Conservation (phyloP, 2,113 vertebrate species). For the Thamnophis sirtalis region DNA sequence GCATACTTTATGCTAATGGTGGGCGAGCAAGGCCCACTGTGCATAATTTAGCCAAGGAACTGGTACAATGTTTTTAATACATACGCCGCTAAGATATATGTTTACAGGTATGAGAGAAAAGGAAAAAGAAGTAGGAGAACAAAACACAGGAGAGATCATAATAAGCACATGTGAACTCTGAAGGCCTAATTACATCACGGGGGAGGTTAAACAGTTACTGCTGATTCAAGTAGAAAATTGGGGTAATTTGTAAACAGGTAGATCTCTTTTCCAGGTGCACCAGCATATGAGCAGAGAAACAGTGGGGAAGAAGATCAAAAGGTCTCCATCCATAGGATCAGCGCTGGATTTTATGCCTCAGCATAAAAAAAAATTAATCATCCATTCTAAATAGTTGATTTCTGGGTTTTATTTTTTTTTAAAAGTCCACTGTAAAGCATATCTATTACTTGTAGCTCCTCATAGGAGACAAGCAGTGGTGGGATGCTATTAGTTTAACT, state of each 20-base stretch:
- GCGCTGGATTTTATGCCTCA: conserved; percentile 32
- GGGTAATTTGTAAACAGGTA: conserved; percentile 99
- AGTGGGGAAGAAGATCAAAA: conserved; percentile 41
- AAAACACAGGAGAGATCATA: conserved; percentile 85
- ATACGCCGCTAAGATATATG: conserved; percentile 68
- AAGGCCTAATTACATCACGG: conserved; percentile 98
- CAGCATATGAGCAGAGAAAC: conserved; percentile 78
- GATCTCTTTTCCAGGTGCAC: conserved; percentile 87
- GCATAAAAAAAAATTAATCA: conserved; percentile 20
- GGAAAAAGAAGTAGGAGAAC: conserved; percentile 58
- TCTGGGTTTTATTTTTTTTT: not conserved
- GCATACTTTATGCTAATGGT: conserved; percentile 85
- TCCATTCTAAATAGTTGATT: not conserved
- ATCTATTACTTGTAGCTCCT: too few species aligned
- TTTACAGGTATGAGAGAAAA: conserved; percentile 82
- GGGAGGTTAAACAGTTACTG: conserved; percentile 88
- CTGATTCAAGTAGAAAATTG: conserved; percentile 97
- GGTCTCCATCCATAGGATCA: conserved; percentile 56
- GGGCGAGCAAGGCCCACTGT: conserved; percentile 84
- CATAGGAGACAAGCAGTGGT: not conserved
- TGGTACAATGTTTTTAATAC: conserved; percentile 83
- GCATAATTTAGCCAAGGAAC: conserved; percentile 92
- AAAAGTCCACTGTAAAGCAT: accelerated
- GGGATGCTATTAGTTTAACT: too few species aligned
- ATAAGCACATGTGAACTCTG: conserved; percentile 92